Evolutionary conservation across 1,140 invertebrate genomes (phyloP), one percentile per base, ranked within the genome.

Genomic region (Yoshiicerus persimilis): DNA sequence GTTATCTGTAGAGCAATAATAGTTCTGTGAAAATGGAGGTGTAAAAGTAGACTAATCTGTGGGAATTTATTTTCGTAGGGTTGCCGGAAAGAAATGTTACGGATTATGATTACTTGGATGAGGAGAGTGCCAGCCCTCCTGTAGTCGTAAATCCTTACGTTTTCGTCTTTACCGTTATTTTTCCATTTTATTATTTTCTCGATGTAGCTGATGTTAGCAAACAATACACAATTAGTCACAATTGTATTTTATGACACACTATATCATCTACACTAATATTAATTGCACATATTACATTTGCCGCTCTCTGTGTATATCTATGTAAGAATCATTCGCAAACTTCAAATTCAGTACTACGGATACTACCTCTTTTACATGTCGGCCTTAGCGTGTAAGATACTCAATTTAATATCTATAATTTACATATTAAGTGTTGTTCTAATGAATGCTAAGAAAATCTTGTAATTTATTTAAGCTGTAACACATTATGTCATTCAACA

Each of bases 161-260:
- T 80, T 80, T 80, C 13, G 32, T 38, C 34, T 80, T 80, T 36
- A 38, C 75, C 75, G 75, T 80, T 80, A 80, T 80, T 38, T 80
- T 80, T 80, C 75, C 75, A 80, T 34, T 80, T 80, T 80, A 80
- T 80, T 80, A 80, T 80, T 80, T 80, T 80, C 34, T 80, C 75
- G 2, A 16, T 36, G 27, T 30, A 77, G 32, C 75, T 80, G 75
- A 36, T 16, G n/a, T 34, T 34, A 80, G n/a, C 75, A 80, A 80
- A 80, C 75, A 80, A 80, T 80, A 36, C 23, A n/a, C 32, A 23
- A 80, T 80, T 38, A 80, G 32, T 80, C 75, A 80, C 30, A 34
- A 34, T 38, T n/a, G 32, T 38, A 38, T 80, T 80, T 80, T 80
- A 80, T 80, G 75, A 80, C 75, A 32, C 38, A 36, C 25, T 13